phyloP scores from a whole-genome alignment of 2,113 vertebrate species.

The Ammodytes marinus region DNA sequence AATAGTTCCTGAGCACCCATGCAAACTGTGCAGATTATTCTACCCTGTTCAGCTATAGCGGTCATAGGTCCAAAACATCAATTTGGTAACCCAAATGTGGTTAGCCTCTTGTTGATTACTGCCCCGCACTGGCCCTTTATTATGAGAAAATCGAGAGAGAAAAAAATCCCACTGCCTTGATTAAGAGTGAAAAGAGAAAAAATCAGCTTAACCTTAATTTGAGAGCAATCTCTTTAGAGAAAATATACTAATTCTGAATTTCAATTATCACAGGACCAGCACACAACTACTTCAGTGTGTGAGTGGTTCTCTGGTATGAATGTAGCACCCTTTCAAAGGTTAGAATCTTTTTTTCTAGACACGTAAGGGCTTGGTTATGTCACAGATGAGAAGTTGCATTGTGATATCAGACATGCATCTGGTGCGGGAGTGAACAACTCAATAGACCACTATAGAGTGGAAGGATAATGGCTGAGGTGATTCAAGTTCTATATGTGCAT shows the following conservation, averaged over 20 bases:
- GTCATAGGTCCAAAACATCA: conserved; percentile 70
- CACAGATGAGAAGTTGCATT: neutral
- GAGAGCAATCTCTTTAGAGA: conserved; percentile 11
- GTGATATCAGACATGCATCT: conserved; percentile 15
- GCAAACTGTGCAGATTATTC: conserved; percentile 64
- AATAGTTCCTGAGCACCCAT: conserved; percentile 66
- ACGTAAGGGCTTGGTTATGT: neutral
- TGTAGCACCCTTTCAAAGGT: conserved; percentile 13
- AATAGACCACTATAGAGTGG: conserved; percentile 27
- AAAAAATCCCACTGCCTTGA: conserved; percentile 27
- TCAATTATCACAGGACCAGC: conserved; percentile 41
- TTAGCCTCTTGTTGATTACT: conserved; percentile 77
- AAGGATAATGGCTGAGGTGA: conserved; percentile 29
- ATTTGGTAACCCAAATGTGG: conserved; percentile 71
- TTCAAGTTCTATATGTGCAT: conserved; percentile 41
- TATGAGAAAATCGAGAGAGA: conserved; percentile 28
- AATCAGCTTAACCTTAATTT: conserved; percentile 50
- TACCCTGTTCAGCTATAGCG: conserved; percentile 70
- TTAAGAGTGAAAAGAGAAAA: conserved; percentile 34
- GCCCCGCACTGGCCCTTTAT: conserved; percentile 38
- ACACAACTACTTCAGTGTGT: conserved; percentile 2
- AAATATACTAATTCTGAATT: conserved; percentile 31
- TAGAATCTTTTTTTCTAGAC: conserved; percentile 8
- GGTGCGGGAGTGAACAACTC: conserved; percentile 19
- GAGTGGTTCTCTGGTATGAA: conserved; percentile 9